These are phyloP conservation scores for Macrobrachium rosenbergii DNA, from an alignment of 1,140 invertebrate species.

Conservation along the genomic window DNA sequence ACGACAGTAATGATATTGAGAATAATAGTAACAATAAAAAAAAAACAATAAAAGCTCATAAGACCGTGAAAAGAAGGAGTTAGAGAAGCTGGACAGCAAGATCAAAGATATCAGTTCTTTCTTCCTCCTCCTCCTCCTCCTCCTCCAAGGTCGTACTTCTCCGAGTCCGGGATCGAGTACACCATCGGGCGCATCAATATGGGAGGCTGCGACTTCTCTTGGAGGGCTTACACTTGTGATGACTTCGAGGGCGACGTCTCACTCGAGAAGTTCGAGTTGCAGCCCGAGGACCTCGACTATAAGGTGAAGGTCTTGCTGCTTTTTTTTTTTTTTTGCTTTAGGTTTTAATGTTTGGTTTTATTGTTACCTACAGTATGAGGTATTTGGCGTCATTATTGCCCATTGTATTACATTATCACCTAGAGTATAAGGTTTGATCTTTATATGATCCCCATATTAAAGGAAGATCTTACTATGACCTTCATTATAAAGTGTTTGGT, in stretches of 20 bases:
- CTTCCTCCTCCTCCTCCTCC: too few species aligned
- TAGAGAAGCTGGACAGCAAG: too few species aligned
- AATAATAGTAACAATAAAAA: too few species aligned
- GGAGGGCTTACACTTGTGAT: slow-evolving; percentile 79
- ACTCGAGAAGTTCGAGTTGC: slow-evolving; percentile 54
- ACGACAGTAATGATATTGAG: too few species aligned
- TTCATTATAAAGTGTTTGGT: too few species aligned
- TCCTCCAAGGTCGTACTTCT: slow-evolving; percentile 39
- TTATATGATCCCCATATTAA: too few species aligned
- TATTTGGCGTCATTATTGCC: background rate
- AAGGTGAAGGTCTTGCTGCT: slow-evolving; percentile 26
- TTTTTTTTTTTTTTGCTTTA: background rate
- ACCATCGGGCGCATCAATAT: slow-evolving; percentile 84
- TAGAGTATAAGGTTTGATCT: too few species aligned
- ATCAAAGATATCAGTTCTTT: too few species aligned
- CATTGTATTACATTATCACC: too few species aligned
- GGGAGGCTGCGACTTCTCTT: slow-evolving; percentile 86
- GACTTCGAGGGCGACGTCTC: slow-evolving; percentile 70
- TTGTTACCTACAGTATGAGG: background rate
- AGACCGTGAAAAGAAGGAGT: too few species aligned
- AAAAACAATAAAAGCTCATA: too few species aligned
- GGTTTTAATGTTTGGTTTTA: background rate
- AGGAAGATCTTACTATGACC: too few species aligned
- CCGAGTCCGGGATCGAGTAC: slow-evolving; percentile 77
- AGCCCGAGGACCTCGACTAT: slow-evolving; percentile 57